phyloP scores from a whole-genome alignment of 2,113 vertebrate genomes.

The Sula dactylatra region DNA sequence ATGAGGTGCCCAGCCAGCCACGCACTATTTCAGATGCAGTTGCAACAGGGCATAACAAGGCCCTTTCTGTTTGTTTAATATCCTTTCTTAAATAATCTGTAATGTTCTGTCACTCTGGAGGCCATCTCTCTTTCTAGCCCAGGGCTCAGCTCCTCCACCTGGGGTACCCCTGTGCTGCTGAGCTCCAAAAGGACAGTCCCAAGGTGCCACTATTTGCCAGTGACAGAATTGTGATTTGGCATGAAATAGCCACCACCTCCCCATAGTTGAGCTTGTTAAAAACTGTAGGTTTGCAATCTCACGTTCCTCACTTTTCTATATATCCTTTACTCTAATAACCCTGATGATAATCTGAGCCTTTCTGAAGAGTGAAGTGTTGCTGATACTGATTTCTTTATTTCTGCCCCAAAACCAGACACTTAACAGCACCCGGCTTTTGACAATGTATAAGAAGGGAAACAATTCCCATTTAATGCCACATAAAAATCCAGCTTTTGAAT shows the following conservation, averaged over 20 bases:
- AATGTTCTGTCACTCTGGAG: background rate
- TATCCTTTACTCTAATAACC: background rate
- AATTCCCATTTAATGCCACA: background rate
- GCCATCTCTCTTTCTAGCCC: background rate
- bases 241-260: background rate
- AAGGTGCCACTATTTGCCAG: accelerated
- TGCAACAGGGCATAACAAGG: background rate
- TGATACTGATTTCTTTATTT: background rate
- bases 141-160: background rate
- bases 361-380: background rate
- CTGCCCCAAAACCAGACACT: background rate
- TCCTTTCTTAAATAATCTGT: background rate
- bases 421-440: background rate
- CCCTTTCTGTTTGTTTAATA: background rate
- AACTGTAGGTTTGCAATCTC: background rate
- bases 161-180: background rate
- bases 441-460: background rate
- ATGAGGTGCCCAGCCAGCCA: background rate
- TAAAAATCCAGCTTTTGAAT: background rate
- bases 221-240: background rate
- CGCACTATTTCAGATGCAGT: background rate
- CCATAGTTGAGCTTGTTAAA: background rate
- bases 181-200: background rate
- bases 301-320: background rate
- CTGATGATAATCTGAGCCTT: background rate